Evolutionary conservation across 2,888 invertebrate genomes (phyloP), one percentile per base, ranked within the genome.

Genomic region (Melanostoma scalare): DNA sequence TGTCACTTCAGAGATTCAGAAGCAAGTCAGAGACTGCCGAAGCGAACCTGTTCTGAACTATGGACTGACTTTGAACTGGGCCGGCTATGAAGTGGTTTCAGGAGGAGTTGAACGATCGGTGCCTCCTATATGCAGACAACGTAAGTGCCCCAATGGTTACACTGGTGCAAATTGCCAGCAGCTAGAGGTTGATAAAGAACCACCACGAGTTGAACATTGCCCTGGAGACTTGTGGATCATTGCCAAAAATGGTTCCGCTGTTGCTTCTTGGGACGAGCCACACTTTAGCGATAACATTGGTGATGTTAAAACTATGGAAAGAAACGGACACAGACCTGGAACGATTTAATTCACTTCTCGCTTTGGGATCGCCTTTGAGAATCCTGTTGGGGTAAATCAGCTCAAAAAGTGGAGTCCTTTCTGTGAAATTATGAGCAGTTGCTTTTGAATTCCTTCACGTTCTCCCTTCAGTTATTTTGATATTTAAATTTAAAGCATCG

Each of bases 191-290:
- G 97, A 97, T 90, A 97, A 97, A 89, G 94, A 95, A 86, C 94
- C 97, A 86, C 98, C 98, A 5, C 94, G 94, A 87, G 95, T 97
- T 0, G 96, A 97, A 85, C 95, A 97, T 88, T 98, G 98, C 87
- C 98, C 98, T 4, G 97, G 97, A 9, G 98, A 98, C 91, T 92
- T 98, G 65, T 98, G 98, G 97, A 96, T 98, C 1, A 96, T 97
- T 86, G 97, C 97, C 6, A 96, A 96, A 89, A 98, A 98, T 87
- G 97, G 97, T 67, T 97, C 97, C 0, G 95, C 97, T 0, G 93
- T 96, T 69, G 98, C 98, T 0, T 95, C 93, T 20, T 98, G 98
- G 98, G 97, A 98, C 89, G 96, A 97, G 86, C 98, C 98, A 0
- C 94, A 95, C 79, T 98, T 98, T 89, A 96, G 95, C 86, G 98